Evolutionary conservation across 1,140 invertebrate species (phyloP), one percentile per base, ranked within the genome.

Genomic region (Acromyrmex echinatior): DNA sequence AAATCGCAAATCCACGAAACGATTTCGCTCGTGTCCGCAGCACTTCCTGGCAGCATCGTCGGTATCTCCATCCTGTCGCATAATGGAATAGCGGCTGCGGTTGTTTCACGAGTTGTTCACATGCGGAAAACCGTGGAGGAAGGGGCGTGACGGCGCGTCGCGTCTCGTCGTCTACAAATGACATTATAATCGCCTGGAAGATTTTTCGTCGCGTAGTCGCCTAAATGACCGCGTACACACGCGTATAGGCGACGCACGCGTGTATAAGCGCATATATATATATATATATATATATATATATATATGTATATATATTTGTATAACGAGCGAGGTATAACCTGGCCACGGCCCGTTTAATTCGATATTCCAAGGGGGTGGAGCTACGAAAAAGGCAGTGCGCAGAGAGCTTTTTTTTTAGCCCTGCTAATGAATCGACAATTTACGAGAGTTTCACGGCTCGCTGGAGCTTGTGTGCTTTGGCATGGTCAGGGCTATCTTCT

Each of bases 391-490:
- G 85, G 82, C 56, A 80, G 10, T 45, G 62, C 9, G 77, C 39
- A 58, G 56, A 87, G 60, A 77, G 63, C 56, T 85, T 93, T 93
- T 88, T 91, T 87, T 74, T 88, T 86, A 71, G 84, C 80, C 74
- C 65, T 62, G 86, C 79, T 93, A 93, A 93, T 93, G 92, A 93
- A 93, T 93, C 89, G 90, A 93, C 91, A 88, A 92, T 93, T 93
- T 93, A 93, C 89, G 90, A 92, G 88, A 90, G 88, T 92, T 93
- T 93, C 92, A 91, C 88, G 91, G 89, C 68, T 87, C 74, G 88
- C 74, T 90, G 76, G 35, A 82, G 81, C 62, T 68, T 84, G 80
- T 74, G 70, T 84, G 80, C 80, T 84, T 84, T 74, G 56, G 80
- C 80, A 74, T 84, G 56, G 80, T 76, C 80, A 84, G 56, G 39